Conservation (phyloP, 2,113 vertebrate genomes). For the Nothobranchius kuhntae region DNA sequence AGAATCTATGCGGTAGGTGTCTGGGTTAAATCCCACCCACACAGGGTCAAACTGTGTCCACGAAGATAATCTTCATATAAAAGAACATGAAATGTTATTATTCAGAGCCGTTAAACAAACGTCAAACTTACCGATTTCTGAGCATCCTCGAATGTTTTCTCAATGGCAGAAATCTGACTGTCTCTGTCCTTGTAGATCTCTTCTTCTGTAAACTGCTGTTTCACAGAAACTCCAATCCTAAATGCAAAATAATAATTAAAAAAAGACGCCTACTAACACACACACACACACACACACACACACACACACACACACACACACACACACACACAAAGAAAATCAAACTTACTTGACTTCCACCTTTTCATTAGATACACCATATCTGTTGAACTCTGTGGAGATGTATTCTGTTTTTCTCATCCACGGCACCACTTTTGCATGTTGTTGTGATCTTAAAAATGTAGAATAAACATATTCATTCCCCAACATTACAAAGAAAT, state of each 20-base stretch:
- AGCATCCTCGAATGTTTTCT: slow-evolving; percentile 96
- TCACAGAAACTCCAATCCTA: slow-evolving; percentile 94
- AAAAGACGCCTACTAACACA: not conserved
- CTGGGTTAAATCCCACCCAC: too few relatives aligned
- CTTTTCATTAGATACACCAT: slow-evolving; percentile 93
- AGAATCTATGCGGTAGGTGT: slow-evolving; percentile 91
- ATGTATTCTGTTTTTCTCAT: slow-evolving; percentile 97
- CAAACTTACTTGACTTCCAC: slow-evolving; percentile 90
- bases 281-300: too few relatives aligned
- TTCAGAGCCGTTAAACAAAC: not conserved
- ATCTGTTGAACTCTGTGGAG: slow-evolving; percentile 95
- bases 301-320: too few relatives aligned
- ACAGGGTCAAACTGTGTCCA: too few relatives aligned
- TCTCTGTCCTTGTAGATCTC: slow-evolving; percentile 97
- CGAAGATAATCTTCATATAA: not conserved
- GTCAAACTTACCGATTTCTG: slow-evolving; percentile 83
- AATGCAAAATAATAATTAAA: not conserved
- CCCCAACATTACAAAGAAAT: not conserved
- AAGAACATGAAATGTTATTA: not conserved
- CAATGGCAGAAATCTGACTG: slow-evolving; percentile 93
- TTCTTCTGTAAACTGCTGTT: slow-evolving; percentile 96
- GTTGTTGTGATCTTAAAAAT: slow-evolving; percentile 86
- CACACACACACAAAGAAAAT: not conserved
- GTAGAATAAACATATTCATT: not conserved
- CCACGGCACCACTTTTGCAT: slow-evolving; percentile 94